Conservation (phyloP, 2,888 invertebrate genomes). For the Cryptosula pallasiana region DNA sequence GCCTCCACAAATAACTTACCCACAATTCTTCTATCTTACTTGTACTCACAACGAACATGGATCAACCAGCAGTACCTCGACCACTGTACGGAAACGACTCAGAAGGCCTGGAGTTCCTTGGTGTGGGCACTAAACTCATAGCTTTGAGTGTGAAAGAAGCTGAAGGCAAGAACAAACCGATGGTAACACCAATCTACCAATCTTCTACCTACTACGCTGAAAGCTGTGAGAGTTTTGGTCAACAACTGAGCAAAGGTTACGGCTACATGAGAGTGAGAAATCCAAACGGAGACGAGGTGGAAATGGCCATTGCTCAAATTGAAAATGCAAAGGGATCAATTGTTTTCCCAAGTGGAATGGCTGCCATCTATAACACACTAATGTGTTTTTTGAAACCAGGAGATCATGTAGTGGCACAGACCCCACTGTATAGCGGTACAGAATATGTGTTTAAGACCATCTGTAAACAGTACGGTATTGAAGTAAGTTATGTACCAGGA, state of each 20-base stretch:
- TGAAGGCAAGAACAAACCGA: constrained; percentile 31
- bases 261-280: constrained; percentile 42
- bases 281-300: constrained; percentile 38
- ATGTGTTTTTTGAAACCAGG: constrained; percentile 47
- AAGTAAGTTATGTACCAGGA: constrained; percentile 35
- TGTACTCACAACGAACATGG: not conserved
- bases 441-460: constrained; percentile 40
- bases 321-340: constrained; percentile 45
- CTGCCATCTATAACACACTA: constrained; percentile 45
- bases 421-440: constrained; percentile 45
- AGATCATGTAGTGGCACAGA: constrained; percentile 47
- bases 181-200: constrained; percentile 42
- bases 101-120: not conserved
- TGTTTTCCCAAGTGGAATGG: constrained; percentile 45
- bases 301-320: constrained; percentile 38
- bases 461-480: constrained; percentile 40
- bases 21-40: not conserved
- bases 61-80: not conserved
- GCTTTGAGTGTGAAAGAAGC: not conserved
- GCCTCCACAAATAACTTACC: not conserved
- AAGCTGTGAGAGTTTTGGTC: constrained; percentile 38
- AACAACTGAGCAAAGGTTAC: constrained; percentile 38
- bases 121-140: not conserved
- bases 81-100: not conserved
- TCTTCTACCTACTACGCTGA: constrained; percentile 41